Conservation (phyloP, 2,888 invertebrate species). For the Drosophila limbata region DNA sequence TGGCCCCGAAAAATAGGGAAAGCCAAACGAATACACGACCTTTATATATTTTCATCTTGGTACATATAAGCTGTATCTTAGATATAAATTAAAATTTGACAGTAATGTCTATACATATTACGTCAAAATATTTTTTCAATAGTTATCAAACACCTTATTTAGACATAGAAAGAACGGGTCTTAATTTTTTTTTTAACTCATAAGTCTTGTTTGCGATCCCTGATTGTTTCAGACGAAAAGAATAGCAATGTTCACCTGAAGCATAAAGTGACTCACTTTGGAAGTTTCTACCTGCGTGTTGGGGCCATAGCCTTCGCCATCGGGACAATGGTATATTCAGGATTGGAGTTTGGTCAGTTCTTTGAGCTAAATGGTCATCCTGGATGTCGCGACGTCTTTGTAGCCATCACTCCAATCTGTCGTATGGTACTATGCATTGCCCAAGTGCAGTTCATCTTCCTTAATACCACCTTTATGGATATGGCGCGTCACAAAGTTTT, state of each 20-base stretch:
- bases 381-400: conserved; percentile 88
- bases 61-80: too few relatives aligned
- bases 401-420: conserved; percentile 92
- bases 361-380: conserved; percentile 89
- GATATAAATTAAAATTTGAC: too few relatives aligned
- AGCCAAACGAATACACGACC: too few relatives aligned
- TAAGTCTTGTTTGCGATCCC: neutral
- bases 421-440: conserved; percentile 94
- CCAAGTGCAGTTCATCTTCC: conserved; percentile 97
- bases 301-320: conserved; percentile 89
- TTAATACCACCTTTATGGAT: conserved; percentile 92
- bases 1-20: too few relatives aligned
- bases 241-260: conserved; percentile 84
- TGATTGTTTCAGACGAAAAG: conserved; percentile 77
- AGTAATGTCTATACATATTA: too few relatives aligned
- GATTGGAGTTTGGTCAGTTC: conserved; percentile 90
- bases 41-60: too few relatives aligned
- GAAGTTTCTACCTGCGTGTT: conserved; percentile 94
- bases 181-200: too few relatives aligned
- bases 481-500: conserved; percentile 89
- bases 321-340: conserved; percentile 90
- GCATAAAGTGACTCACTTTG: conserved; percentile 88
- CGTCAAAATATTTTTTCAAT: too few relatives aligned
- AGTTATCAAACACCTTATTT: too few relatives aligned
- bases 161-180: too few relatives aligned